Percentiles rank a stretch among this genome's conserved stretches.
These are phyloP conservation scores for Calliphora vomitoria DNA, from an alignment of 2,888 invertebrate species.

Conservation along the genomic window DNA sequence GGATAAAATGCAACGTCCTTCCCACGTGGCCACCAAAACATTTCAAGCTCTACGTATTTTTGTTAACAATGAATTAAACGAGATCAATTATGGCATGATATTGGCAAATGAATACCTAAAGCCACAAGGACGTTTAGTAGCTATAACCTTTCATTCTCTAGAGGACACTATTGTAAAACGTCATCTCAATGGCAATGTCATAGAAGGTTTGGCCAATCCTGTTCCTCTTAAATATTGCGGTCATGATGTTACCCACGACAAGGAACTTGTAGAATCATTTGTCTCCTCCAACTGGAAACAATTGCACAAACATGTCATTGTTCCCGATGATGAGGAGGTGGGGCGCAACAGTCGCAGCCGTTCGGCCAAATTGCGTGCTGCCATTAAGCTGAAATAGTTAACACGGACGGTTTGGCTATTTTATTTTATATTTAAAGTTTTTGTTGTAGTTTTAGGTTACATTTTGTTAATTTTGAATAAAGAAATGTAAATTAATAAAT, in stretches of 20 bases:
- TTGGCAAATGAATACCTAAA: conserved; percentile 91
- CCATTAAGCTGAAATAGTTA: conserved; percentile 87
- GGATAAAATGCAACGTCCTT: conserved; percentile 90
- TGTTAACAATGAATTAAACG: conserved; percentile 98
- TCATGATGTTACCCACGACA: conserved; percentile 87
- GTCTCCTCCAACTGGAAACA: conserved; percentile 90
- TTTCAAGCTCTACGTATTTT: conserved; percentile 97
- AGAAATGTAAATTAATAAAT: background rate
- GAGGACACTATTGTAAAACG: conserved; percentile 97
- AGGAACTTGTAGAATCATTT: conserved; percentile 87
- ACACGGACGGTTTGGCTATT: background rate
- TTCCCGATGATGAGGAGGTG: conserved; percentile 90
- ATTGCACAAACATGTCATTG: conserved; percentile 91
- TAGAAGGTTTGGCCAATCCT: conserved; percentile 89
- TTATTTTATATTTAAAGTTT: conserved; percentile 3
- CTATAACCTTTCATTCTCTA: conserved; percentile 95
- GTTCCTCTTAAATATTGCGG: conserved; percentile 90
- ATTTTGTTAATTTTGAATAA: conserved; percentile 28
- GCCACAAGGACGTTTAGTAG: conserved; percentile 91
- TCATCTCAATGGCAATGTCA: conserved; percentile 91
- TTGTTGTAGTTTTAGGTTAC: conserved; percentile 45
- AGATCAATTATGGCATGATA: conserved; percentile 94
- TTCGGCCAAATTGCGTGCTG: conserved; percentile 95
- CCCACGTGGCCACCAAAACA: conserved; percentile 95
- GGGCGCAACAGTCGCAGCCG: conserved; percentile 92